These are phyloP conservation scores for Drosophila equinoxialis DNA, from an alignment of 1,140 invertebrate species.

Conservation along the genomic window DNA sequence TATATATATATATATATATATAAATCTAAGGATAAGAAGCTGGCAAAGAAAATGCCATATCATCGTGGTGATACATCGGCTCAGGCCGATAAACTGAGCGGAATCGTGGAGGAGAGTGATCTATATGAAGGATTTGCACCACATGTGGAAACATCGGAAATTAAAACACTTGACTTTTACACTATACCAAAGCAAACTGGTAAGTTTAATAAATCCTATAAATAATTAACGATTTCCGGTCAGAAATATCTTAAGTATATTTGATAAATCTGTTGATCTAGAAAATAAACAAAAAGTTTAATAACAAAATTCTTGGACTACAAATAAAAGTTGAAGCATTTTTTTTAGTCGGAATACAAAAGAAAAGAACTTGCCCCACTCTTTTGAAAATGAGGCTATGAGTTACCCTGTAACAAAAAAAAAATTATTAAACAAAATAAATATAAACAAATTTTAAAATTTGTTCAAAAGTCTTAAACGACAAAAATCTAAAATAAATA, in stretches of 20 bases:
- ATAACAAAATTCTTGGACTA: background rate
- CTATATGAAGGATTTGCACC: conserved; percentile 89
- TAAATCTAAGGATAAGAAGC: conserved; percentile 27
- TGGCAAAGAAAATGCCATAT: conserved; percentile 80
- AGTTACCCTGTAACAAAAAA: background rate
- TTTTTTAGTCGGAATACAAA: background rate
- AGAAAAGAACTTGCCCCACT: background rate
- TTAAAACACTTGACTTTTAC: conserved; percentile 85
- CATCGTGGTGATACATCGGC: conserved; percentile 74
- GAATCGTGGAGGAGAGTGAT: conserved; percentile 89
- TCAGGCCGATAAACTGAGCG: conserved; percentile 83
- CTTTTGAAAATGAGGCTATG: background rate
- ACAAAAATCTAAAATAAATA: too few relatives aligned
- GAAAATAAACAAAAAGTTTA: background rate
- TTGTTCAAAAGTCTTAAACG: background rate
- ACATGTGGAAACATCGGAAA: conserved; percentile 88
- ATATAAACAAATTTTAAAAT: background rate
- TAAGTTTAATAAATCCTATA: conserved; percentile 44
- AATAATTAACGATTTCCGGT: background rate
- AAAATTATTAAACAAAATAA: background rate
- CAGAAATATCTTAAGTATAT: conserved; percentile 32
- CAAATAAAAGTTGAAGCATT: background rate
- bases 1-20: conserved; percentile 4
- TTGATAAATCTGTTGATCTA: background rate
- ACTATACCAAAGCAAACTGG: conserved; percentile 74